Percentiles rank a stretch among this genome's conserved stretches.
phyloP scores from a whole-genome alignment of 1,140 invertebrate species.

The Odontomachus brunneus region DNA sequence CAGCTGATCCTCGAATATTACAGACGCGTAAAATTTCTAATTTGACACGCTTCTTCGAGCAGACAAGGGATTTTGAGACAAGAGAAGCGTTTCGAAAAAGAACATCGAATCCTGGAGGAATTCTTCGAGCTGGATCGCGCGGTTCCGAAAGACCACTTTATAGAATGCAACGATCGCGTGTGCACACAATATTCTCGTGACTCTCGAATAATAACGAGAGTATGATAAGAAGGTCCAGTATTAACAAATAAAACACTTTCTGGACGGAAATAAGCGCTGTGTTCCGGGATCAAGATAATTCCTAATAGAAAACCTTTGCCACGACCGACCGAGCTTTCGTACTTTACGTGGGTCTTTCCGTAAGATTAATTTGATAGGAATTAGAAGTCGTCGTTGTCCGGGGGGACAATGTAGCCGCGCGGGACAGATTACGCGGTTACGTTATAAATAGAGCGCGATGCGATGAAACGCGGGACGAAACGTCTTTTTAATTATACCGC shows the following conservation, averaged over 20 bases:
- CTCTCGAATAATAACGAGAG: constrained; percentile 63
- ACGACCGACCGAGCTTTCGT: constrained; percentile 25
- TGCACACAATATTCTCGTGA: constrained; percentile 52
- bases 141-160: constrained; percentile 47
- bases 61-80: neutral
- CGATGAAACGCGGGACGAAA: constrained; percentile 20
- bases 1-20: neutral
- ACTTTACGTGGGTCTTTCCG: constrained; percentile 30
- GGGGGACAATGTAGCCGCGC: neutral
- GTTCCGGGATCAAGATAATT: constrained; percentile 50
- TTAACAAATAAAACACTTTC: constrained; percentile 67
- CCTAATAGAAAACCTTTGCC: constrained; percentile 61
- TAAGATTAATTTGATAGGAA: constrained; percentile 43
- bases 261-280: constrained; percentile 58
- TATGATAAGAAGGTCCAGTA: constrained; percentile 54
- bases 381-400: neutral
- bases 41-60: neutral
- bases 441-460: neutral
- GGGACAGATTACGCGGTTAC: neutral
- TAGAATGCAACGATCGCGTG: constrained; percentile 60
- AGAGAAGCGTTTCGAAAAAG: constrained; percentile 23
- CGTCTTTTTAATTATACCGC: constrained; percentile 37
- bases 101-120: constrained; percentile 34
- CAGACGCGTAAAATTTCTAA: neutral
- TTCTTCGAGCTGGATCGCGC: neutral